Conservation (phyloP, 2,888 invertebrate genomes). For the Nudaria mundana region DNA sequence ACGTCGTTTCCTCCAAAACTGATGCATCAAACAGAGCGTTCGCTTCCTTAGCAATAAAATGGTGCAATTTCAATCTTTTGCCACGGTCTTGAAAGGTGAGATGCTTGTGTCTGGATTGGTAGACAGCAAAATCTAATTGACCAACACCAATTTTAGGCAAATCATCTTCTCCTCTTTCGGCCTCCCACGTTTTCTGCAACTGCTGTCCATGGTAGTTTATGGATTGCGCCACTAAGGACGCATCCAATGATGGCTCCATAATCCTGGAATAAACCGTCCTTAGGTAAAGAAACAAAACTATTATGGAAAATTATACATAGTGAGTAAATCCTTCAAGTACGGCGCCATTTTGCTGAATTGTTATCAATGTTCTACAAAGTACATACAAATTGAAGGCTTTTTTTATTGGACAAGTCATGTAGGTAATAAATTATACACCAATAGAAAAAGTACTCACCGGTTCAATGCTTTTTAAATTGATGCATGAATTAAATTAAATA, state of each 20-base stretch:
- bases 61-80: slow-evolving; percentile 90
- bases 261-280: slow-evolving; percentile 26
- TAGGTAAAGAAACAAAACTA: background rate
- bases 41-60: slow-evolving; percentile 93
- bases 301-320: slow-evolving; percentile 13
- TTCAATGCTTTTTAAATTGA: background rate
- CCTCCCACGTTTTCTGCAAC: slow-evolving; percentile 93
- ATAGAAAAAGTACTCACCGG: background rate
- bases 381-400: too few relatives aligned
- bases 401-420: too few relatives aligned
- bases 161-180: slow-evolving; percentile 90
- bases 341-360: slow-evolving; percentile 33
- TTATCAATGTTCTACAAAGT: too few relatives aligned
- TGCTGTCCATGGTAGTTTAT: slow-evolving; percentile 94
- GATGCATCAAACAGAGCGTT: slow-evolving; percentile 85
- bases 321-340: slow-evolving; percentile 11
- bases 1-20: slow-evolving; percentile 69
- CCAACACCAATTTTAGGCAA: slow-evolving; percentile 82
- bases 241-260: slow-evolving; percentile 72
- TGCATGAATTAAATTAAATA: background rate
- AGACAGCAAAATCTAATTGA: slow-evolving; percentile 86
- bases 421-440: too few relatives aligned
- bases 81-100: slow-evolving; percentile 92
- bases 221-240: slow-evolving; percentile 84
- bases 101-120: slow-evolving; percentile 89